phyloP scores from a whole-genome alignment of 1,140 invertebrate genomes.

The Aplysia californica region DNA sequence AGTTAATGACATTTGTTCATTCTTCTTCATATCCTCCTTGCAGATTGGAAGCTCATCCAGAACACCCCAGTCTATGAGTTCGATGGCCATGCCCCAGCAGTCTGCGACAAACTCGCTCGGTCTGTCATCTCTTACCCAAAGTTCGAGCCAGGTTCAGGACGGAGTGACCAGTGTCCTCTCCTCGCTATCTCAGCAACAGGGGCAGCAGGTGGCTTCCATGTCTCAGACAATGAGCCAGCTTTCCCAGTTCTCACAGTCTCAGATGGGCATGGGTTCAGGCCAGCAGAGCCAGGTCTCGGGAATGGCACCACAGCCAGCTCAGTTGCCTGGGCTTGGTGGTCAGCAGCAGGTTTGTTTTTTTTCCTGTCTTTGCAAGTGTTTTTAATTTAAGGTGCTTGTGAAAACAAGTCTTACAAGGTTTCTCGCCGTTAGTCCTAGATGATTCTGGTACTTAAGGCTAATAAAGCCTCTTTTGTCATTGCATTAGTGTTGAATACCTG shows the following conservation, averaged over 20 bases:
- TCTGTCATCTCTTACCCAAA: slow-evolving; percentile 13
- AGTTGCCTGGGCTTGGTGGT: background rate
- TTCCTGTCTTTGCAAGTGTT: too few species aligned
- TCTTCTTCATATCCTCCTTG: too few species aligned
- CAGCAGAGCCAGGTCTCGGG: slow-evolving; percentile 9
- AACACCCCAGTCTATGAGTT: slow-evolving; percentile 15
- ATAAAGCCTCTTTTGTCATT: too few species aligned
- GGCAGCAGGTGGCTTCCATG: too few species aligned
- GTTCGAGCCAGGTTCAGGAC: slow-evolving; percentile 8
- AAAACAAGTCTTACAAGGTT: too few species aligned
- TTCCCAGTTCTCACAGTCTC: slow-evolving; percentile 12
- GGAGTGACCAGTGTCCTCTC: too few species aligned
- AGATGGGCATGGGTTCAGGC: background rate
- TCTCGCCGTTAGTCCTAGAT: too few species aligned
- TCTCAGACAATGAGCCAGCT: background rate
- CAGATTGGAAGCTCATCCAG: slow-evolving; percentile 45
- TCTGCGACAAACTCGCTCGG: slow-evolving; percentile 6
- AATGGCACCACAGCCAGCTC: background rate
- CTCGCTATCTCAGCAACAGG: too few species aligned
- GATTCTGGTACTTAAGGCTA: too few species aligned
- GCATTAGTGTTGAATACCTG: too few species aligned
- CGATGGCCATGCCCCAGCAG: slow-evolving; percentile 24
- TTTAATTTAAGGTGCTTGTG: too few species aligned
- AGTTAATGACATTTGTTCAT: too few species aligned
- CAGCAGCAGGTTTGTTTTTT: background rate